phyloP scores from a whole-genome alignment of 2,113 vertebrate species.

The Coracopsis vasa region DNA sequence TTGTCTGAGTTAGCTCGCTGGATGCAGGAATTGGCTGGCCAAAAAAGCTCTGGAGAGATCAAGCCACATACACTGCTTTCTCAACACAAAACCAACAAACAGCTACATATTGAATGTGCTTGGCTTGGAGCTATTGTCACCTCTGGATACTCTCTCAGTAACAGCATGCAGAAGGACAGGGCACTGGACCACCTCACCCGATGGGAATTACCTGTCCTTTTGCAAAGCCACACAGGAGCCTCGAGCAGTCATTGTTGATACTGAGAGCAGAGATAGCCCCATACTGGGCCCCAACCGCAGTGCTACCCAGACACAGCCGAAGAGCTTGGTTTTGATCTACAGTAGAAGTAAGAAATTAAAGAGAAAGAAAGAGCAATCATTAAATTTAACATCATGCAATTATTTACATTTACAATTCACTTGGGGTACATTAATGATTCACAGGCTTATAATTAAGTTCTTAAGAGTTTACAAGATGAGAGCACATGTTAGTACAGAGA shows the following conservation, averaged over 20 bases:
- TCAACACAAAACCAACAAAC: neutral
- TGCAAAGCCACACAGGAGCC: slow-evolving; percentile 96
- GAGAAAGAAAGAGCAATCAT: neutral
- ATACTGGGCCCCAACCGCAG: slow-evolving; percentile 90
- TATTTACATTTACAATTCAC: neutral
- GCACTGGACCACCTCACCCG: neutral
- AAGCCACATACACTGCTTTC: rapidly evolving
- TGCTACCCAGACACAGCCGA: slow-evolving; percentile 91
- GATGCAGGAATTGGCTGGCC: neutral
- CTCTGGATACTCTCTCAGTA: neutral
- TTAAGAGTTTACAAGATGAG: neutral
- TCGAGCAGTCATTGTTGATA: slow-evolving; percentile 93
- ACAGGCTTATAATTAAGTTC: neutral
- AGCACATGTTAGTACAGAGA: neutral
- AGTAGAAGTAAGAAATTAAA: neutral
- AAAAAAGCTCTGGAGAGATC: neutral
- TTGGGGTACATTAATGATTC: neutral
- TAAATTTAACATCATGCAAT: neutral
- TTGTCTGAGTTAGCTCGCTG: neutral
- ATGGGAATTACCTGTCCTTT: slow-evolving; percentile 88
- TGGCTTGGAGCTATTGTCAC: neutral
- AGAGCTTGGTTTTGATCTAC: slow-evolving; percentile 95
- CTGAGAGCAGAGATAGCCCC: slow-evolving; percentile 95
- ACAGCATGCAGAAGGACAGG: neutral
- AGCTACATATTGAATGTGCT: neutral